Conservation (phyloP, 2,113 vertebrate genomes). For the Cochlearius cochlearius region DNA sequence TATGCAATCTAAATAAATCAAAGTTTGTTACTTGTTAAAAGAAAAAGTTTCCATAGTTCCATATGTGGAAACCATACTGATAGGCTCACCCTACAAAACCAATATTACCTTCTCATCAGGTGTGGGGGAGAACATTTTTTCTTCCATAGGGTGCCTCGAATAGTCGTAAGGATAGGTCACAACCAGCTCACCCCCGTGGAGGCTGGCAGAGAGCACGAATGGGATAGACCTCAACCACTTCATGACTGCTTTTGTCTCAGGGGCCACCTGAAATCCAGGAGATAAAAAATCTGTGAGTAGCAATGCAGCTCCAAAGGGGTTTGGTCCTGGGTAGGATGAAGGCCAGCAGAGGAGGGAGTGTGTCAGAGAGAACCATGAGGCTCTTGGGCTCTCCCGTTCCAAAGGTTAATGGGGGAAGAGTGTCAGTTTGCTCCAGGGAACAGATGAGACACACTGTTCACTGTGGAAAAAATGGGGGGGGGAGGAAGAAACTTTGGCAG, state of each 20-base stretch:
- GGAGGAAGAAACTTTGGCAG: not conserved
- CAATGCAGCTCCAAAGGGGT: not conserved
- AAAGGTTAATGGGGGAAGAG: not conserved
- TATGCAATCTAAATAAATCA: not conserved
- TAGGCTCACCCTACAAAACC: not conserved
- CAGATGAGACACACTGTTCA: not conserved
- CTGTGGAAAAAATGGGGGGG: not conserved
- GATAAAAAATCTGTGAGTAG: not conserved
- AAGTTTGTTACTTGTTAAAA: not conserved
- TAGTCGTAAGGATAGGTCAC: conserved; percentile 95
- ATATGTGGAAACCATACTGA: not conserved
- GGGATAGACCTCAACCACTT: conserved; percentile 90
- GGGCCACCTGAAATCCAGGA: conserved; percentile 82
- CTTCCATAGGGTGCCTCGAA: conserved; percentile 86
- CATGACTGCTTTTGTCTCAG: conserved; percentile 95
- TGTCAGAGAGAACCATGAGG: not conserved
- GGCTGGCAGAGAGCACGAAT: conserved; percentile 92
- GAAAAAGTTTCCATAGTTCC: not conserved
- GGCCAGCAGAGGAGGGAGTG: not conserved
- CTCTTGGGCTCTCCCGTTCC: not conserved
- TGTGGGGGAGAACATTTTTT: conserved; percentile 91
- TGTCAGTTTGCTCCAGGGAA: not conserved
- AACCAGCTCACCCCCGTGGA: conserved; percentile 95
- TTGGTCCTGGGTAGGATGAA: not conserved
- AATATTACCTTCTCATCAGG: conserved; percentile 90